Evolutionary conservation across 2,797 vertebrate species (phyloP), one percentile per base, ranked within the genome.

Genomic region (Bradypodion ventrale): DNA sequence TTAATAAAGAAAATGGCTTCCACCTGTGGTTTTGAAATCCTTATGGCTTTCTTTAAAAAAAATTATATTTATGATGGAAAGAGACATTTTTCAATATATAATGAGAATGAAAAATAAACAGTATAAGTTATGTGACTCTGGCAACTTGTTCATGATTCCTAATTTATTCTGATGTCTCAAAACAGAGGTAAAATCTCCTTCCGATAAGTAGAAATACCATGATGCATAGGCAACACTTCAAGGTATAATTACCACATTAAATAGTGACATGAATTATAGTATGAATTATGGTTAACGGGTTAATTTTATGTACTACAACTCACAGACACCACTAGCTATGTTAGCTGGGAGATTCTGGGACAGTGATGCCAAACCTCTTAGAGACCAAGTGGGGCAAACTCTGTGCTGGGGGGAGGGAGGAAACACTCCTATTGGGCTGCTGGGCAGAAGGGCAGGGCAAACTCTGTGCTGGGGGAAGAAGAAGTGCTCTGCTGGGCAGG

Each of bases 11-110:
- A 87, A 83, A 83, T 83, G 88, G 79, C 81, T 93, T 88, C 83
- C 88, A 89, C 90, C 90, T 91, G 81, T 91, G 91, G 90, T 89
- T 89, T 93, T 75, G 63, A 91, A 91, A 92, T 91, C 92, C 68
- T 52, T 92, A 80, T 88, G 83, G 84, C 27, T 74, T 65, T 29
- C 19, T 62, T 42, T 3, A 59, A 65, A 91, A 76, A 42, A 7
- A 12, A 59, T 2, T 63, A 82, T 83, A 76, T 84, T 88, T 83
- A 82, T 15, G 77, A 88, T 88, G 82, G 87, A 87, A 94, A 92
- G 81, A 88, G 87, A 85, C 83, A 80, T 81, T 77, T n/a, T 88
- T 86, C 59, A 49, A 73, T 46, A 66, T 21, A 74, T 60, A 65
- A 85, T 91, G 15, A n/a, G 3, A 91, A 93, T 91, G 91, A 93